phyloP scores from a whole-genome alignment of 2,888 invertebrate genomes.

The Drosophila rubida region DNA sequence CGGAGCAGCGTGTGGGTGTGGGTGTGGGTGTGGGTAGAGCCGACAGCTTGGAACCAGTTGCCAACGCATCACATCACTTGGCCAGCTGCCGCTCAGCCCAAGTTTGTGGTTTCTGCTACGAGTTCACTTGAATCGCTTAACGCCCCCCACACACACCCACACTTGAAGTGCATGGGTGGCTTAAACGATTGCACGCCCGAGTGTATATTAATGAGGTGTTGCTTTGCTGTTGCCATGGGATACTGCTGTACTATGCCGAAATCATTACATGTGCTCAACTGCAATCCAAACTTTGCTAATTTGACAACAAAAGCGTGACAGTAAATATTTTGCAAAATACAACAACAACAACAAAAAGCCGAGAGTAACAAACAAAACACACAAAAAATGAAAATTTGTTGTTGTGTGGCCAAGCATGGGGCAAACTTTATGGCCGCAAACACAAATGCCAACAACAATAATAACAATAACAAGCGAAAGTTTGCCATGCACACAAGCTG shows the following conservation, averaged over 20 bases:
- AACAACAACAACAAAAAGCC: constrained; percentile 5
- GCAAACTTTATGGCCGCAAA: constrained; percentile 73
- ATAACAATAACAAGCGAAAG: constrained; percentile 45
- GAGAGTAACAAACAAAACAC: constrained; percentile 13
- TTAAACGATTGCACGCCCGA: constrained; percentile 10
- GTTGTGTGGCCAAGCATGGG: constrained; percentile 51
- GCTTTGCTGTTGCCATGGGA: constrained; percentile 34
- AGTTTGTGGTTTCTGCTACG: constrained; percentile 47
- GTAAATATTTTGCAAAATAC: constrained; percentile 58
- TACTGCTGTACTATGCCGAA: constrained; percentile 24
- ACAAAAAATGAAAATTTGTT: constrained; percentile 52
- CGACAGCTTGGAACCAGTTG: constrained; percentile 21
- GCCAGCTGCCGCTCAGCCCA: constrained; percentile 24
- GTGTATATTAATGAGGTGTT: constrained; percentile 38
- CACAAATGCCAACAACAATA: constrained; percentile 69
- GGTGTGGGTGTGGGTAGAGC: constrained; percentile 11
- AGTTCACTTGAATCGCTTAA: constrained; percentile 27
- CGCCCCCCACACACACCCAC: background rate
- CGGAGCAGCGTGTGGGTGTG: constrained; percentile 6
- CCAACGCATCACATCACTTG: constrained; percentile 38
- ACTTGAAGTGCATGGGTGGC: background rate
- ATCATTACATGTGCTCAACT: constrained; percentile 43
- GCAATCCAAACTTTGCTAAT: constrained; percentile 46
- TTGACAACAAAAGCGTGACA: constrained; percentile 54
- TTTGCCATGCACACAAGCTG: constrained; percentile 65